Base-by-base conservation (phyloP, 2,113 vertebrate species). In the Grammomys dolichurus region DNA sequence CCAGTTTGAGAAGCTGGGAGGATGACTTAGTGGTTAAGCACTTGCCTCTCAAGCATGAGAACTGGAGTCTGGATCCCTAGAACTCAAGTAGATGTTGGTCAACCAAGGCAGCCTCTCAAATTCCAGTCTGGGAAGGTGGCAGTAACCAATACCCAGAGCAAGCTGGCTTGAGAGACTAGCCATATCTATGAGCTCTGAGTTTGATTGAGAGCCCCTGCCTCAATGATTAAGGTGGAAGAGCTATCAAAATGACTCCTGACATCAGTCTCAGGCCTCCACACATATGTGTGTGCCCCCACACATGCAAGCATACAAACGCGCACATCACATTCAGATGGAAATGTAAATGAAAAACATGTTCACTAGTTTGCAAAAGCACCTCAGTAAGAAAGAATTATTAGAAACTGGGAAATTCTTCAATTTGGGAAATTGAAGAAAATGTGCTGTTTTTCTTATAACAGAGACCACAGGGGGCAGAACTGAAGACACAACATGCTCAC, bases 391-490 rank as follows among this genome's bases (percentile, higher is more conserved):
- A 60, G 78, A 87, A 75, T 67, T 33, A 26, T 26, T 33, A 88
- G 0, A 76, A 81, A 76, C 11, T 14, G 13, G 67, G 67, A 70
- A 51, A 60, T 67, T 48, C 85, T 40, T 46, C 4, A 78, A 73
- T 67, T 87, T 69, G 43, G 48, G 65, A 86, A 89, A 85, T 40
- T 40, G 91, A 58, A 80, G 60, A 82, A 81, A 92, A 63, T 78
- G 19, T n/a, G 67, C 65, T 54, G 5, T 40, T 91, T 86, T 90
- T 78, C 80, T 80, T 85, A 16, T 58, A 56, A 40, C 48, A 40
- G 56, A 77, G 88, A 78, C 36, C 67, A 40, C 2, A 73, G 58
- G 65, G 69, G 46, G 40, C 8, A n/a, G 65, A 78, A 56, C 4
- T 87, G 5, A 69, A 63, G 87, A 36, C 11, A 77, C 2, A 20